Conservation (phyloP, 2,113 vertebrate species). For the Phylloscopus trochilus region DNA sequence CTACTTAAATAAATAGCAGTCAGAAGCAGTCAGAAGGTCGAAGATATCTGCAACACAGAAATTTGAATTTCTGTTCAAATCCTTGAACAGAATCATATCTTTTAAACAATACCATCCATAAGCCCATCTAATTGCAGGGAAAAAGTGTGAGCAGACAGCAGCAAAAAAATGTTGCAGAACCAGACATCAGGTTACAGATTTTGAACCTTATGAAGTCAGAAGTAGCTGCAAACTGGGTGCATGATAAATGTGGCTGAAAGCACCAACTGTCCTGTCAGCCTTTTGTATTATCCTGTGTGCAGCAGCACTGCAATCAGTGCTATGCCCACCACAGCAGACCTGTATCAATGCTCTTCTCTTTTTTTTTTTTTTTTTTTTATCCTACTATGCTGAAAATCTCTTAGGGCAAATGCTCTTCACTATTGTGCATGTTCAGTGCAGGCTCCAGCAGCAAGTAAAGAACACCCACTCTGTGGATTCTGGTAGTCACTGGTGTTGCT, state of each 20-base stretch:
- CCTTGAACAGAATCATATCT: not conserved
- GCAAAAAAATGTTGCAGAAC: not conserved
- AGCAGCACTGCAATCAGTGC: not conserved
- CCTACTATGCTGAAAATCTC: not conserved
- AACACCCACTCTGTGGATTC: not conserved
- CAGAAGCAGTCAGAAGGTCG: not conserved
- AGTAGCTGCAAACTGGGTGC: not conserved
- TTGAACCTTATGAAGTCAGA: not conserved
- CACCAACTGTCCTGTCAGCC: not conserved
- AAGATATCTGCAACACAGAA: not conserved
- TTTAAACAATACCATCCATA: not conserved
- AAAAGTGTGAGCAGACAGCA: not conserved
- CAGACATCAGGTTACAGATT: not conserved
- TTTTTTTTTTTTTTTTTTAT: not conserved
- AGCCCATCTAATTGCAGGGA: not conserved
- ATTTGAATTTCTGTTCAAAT: too few relatives aligned
- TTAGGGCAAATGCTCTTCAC: not conserved
- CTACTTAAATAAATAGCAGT: not conserved
- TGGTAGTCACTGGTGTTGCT: not conserved
- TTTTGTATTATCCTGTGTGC: not conserved
- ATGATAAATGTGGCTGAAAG: not conserved
- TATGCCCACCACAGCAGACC: not conserved
- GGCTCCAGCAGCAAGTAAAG: not conserved
- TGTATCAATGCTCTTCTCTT: not conserved
- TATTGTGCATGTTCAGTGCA: not conserved